Evolutionary conservation across 2,797 vertebrate genomes (phyloP).

Genomic region (Eulemur coronatus): DNA sequence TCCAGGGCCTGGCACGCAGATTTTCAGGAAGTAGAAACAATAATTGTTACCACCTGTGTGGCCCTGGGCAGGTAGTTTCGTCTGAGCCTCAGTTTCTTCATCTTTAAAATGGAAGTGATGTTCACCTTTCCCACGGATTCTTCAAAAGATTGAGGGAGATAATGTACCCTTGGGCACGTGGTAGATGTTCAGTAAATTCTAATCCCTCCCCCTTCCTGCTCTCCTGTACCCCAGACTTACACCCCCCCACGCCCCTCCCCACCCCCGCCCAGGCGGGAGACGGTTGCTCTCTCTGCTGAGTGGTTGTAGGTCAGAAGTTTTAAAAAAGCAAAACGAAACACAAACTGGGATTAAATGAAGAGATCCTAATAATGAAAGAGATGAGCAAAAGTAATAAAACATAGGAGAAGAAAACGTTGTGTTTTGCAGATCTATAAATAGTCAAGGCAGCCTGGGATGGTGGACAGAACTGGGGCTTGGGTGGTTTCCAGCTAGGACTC

Average conservation of each 20-base stretch:
- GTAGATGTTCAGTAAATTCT: not conserved
- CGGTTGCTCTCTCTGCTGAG: not conserved
- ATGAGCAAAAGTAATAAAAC: slow-evolving; percentile 5
- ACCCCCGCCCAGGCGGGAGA: not conserved
- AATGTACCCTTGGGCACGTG: not conserved
- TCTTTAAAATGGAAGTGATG: not conserved
- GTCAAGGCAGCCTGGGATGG: not conserved
- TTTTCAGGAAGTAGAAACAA: not conserved
- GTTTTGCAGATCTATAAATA: not conserved
- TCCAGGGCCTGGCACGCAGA: not conserved
- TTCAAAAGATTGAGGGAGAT: not conserved
- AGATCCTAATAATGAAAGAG: not conserved
- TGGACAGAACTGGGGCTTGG: not conserved
- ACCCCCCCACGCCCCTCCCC: not conserved
- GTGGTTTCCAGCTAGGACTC: not conserved
- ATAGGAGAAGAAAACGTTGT: not conserved
- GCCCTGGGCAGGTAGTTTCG: not conserved
- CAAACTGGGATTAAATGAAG: not conserved
- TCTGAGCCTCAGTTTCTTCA: not conserved
- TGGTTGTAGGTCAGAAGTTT: not conserved
- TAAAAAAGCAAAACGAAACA: not conserved
- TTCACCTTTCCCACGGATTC: not conserved
- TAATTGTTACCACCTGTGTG: not conserved
- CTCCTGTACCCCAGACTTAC: too few species aligned
- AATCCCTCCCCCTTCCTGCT: not conserved